Evolutionary conservation across 2,113 vertebrate species (phyloP), one percentile per base, ranked within the genome.

Genomic region (Eolophus roseicapilla): DNA sequence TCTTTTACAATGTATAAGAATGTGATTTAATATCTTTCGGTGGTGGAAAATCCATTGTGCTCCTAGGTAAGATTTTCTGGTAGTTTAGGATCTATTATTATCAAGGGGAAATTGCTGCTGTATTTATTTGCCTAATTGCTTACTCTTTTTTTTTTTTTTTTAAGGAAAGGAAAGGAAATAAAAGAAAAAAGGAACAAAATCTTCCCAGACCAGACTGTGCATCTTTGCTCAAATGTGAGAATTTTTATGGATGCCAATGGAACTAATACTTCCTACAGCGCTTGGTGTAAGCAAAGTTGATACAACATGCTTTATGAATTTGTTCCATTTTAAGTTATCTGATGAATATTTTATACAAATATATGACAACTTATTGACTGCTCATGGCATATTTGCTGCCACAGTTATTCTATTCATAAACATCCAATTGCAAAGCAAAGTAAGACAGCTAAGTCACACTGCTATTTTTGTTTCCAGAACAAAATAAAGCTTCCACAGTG

Each of bases 341-440:
- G 64, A 75, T 86, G 55, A 96, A 96, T 93, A 95, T 91, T 96
- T 95, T 93, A 94, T 81, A 75, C 37, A 88, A 92, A 86, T 93
- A 60, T 63, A 71, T 81, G 79, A 85, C 68, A 95, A 86, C 4
- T 10, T 79, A 93, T 94, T 83, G 88, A 93, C 86, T 96, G 76
- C 33, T 83, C 25, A 60, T 84, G 90, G 88, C 85, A 78, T 85
- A 82, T 93, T 92, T 96, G 82, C 90, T 94, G 69, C 69, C 5
- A 12, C 50, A 82, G 29, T 90, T 86, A 77, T 35, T 92, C 90
- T 86, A 59, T 88, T 93, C 82, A 90, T 93, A 88, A 95, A 77
- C 39, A 91, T 8, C 64, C 43, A 90, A 74, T 88, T 88, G 71
- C 55, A 83, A 69, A 88, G 59, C 28, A 65, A 73, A 91, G n/a